A percentile compares a stretch with the other conserved stretches of the same genome.
These are phyloP conservation scores for Amphiura filiformis DNA, from an alignment of 35 echinoderm and acorn worm species.

Conservation along the genomic window DNA sequence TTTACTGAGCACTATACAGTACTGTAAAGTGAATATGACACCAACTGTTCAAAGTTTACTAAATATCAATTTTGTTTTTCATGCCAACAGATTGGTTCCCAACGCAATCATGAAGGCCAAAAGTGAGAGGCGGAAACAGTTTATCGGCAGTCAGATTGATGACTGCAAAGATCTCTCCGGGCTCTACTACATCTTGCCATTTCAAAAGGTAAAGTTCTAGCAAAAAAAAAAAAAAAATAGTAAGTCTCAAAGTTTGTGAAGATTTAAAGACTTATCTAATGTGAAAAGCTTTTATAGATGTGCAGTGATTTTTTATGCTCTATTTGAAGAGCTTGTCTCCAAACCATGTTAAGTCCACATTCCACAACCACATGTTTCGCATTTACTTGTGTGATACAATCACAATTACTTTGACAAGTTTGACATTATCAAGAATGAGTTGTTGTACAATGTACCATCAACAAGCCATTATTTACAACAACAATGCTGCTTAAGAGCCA, in stretches of 20 bases:
- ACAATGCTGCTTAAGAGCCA: too few species aligned
- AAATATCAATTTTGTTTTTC: neutral
- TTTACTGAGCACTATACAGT: too few species aligned
- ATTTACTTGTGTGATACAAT: too few species aligned
- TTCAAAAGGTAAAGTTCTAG: constrained; percentile 98
- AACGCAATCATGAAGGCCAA: constrained; percentile 95
- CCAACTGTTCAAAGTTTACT: neutral
- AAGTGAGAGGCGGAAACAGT: constrained; percentile 93
- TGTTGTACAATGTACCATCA: neutral
- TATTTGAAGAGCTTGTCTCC: too few species aligned
- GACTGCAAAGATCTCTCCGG: constrained; percentile 92
- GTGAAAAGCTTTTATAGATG: neutral
- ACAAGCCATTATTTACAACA: too few species aligned
- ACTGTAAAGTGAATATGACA: neutral
- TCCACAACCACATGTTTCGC: too few species aligned
- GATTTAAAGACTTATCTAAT: too few species aligned
- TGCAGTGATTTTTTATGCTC: neutral
- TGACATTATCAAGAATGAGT: neutral
- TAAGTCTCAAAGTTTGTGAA: too few species aligned
- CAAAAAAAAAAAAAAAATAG: neutral
- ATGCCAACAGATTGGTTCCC: constrained; percentile 77
- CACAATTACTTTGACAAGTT: too few species aligned
- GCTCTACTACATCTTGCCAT: constrained; percentile 83
- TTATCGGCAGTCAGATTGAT: constrained; percentile 92
- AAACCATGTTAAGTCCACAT: too few species aligned